These are phyloP conservation scores for Andrena bucephala DNA, from an alignment of 2,888 invertebrate genomes.

Conservation along the genomic window DNA sequence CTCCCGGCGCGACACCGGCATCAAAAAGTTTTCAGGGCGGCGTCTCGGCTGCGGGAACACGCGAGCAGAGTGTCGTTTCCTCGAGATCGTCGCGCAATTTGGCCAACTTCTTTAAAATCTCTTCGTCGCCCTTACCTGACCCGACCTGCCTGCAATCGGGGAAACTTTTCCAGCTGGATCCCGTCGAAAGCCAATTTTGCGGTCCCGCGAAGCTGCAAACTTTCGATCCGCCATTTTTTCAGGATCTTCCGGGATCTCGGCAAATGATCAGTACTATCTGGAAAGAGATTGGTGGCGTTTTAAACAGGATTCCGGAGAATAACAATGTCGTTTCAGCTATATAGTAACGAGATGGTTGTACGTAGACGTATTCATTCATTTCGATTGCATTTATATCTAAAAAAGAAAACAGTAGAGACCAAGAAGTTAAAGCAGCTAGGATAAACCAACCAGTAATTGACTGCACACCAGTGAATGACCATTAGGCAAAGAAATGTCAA, in stretches of 20 bases:
- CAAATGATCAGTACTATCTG: slow-evolving; percentile 44
- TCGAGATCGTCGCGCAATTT: slow-evolving; percentile 72
- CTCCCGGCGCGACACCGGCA: slow-evolving; percentile 61
- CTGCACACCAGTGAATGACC: too few species aligned
- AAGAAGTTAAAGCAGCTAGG: too few species aligned
- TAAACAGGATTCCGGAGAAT: background rate
- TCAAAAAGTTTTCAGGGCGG: slow-evolving; percentile 70
- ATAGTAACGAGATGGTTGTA: too few species aligned
- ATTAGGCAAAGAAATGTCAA: too few species aligned
- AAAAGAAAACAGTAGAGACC: too few species aligned
- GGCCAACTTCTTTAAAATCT: slow-evolving; percentile 68
- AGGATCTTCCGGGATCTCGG: slow-evolving; percentile 51
- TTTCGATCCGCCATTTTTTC: slow-evolving; percentile 69
- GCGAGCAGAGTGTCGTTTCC: slow-evolving; percentile 63
- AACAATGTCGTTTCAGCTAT: too few species aligned
- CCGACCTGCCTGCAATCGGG: slow-evolving; percentile 55
- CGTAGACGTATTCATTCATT: background rate
- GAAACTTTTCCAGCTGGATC: slow-evolving; percentile 66
- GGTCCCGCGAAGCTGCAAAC: slow-evolving; percentile 61
- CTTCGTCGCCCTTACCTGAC: slow-evolving; percentile 35
- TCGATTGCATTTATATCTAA: background rate
- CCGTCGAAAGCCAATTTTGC: slow-evolving; percentile 67
- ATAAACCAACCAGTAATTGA: too few species aligned
- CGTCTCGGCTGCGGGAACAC: slow-evolving; percentile 60
- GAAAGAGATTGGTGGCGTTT: background rate